A percentile compares a stretch with the other conserved stretches of the same genome.
Conservation (phyloP, 2,113 vertebrate genomes). For the Prionailurus bengalensis region DNA sequence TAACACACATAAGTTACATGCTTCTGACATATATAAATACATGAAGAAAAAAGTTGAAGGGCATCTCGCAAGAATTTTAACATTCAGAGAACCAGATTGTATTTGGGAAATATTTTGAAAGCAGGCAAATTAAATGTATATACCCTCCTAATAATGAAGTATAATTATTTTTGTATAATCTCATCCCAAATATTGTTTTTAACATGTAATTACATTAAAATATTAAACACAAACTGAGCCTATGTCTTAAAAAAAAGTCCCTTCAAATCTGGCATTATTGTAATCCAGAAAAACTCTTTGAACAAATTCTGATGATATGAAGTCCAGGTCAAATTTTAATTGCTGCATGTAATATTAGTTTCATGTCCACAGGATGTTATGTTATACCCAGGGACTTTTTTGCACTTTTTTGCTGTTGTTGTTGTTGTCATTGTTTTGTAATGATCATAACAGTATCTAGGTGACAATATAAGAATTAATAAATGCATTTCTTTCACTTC, state of each 20-base stretch:
- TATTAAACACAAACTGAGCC: background rate
- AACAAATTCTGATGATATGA: background rate
- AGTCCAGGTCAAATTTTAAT: constrained; percentile 27
- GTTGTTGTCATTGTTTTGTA: background rate
- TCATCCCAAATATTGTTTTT: background rate
- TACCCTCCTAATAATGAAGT: background rate
- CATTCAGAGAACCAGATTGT: background rate
- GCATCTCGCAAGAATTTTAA: background rate
- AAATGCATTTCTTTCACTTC: background rate
- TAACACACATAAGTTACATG: background rate
- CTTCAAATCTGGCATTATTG: background rate
- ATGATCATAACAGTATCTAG: background rate
- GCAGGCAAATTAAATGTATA: background rate
- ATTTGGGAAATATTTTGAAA: constrained; percentile 34
- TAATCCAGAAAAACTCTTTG: background rate
- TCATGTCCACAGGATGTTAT: background rate
- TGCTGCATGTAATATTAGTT: background rate
- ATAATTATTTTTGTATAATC: background rate
- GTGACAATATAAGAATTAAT: background rate
- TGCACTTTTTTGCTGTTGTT: background rate
- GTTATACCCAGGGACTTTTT: background rate
- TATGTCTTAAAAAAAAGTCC: background rate
- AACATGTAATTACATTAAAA: background rate
- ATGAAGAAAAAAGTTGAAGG: background rate
- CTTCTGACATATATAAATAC: background rate